Evolutionary conservation across 2,888 invertebrate genomes (phyloP), one percentile per base, ranked within the genome.

Genomic region (Thereva nobilitata): DNA sequence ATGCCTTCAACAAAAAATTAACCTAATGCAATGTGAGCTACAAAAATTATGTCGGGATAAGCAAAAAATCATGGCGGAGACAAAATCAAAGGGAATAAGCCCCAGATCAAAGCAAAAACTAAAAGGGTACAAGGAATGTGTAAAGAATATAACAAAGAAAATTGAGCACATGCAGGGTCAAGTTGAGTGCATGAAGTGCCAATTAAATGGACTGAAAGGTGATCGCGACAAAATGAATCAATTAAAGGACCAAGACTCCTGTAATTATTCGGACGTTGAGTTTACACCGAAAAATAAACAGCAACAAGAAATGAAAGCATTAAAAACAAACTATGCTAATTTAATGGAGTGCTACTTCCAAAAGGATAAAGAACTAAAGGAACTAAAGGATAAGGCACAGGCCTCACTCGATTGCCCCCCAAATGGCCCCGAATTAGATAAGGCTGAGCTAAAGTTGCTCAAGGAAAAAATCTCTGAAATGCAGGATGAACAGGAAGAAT

Each of bases 311-410:
- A 72, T 75, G 37, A 73, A 75, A 34, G 76, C 76, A 54, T 72
- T 80, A 54, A 80, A 78, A 69, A 75, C 76, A 7, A 78, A 78
- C 66, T 80, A 79, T 56, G 73, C 76, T 6, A 73, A 76, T 41
- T 72, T 80, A 9, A 64, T 80, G 5, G 73, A 74, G 0, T 77
- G 77, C 55, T 78, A 73, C 66, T 73, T 74, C 59, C 75, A 75
- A 41, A 80, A 79, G 69, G 78, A 80, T 50, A 75, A 73, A 38
- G 75, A 80, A 68, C 72, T 79, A 55, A 78, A 78, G 55, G 76
- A 78, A n/a, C 9, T 67, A 10, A 54, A 61, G 34, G 41, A 67
- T 4, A 65, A 56, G 34, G 38, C 52, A 5, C 55, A 67, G 34
- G 42, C 52, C 1, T 57, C 12, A 37, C 5, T 44, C 7, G 44